phyloP scores from a whole-genome alignment of 2,888 invertebrate genomes.

The Synanthedon tipuliformis region DNA sequence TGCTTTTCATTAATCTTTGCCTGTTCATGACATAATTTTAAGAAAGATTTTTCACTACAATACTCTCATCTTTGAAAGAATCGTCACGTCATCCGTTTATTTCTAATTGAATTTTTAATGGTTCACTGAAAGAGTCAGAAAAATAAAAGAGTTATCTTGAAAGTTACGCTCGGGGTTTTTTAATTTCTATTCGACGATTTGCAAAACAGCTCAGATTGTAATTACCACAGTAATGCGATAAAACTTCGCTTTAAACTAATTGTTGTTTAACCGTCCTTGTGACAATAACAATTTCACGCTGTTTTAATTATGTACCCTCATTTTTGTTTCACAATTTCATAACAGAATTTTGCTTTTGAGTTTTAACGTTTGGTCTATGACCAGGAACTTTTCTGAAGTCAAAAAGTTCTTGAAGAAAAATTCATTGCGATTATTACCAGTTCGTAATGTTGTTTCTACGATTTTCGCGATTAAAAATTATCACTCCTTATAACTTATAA shows the following conservation, averaged over 20 bases:
- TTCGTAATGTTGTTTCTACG: too few relatives aligned
- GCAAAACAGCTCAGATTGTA: conserved; percentile 10
- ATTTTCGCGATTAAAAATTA: too few relatives aligned
- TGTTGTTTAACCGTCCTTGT: conserved; percentile 25
- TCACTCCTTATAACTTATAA: too few relatives aligned
- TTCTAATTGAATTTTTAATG: conserved; percentile 1
- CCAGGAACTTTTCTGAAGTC: too few relatives aligned
- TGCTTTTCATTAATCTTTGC: too few relatives aligned
- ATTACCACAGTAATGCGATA: conserved; percentile 24
- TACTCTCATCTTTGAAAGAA: conserved; percentile 4
- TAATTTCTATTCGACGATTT: conserved; percentile 1
- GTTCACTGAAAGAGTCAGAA: conserved; percentile 4
- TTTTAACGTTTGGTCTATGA: not conserved
- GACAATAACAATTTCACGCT: conserved; percentile 28
- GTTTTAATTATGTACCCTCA: conserved; percentile 27
- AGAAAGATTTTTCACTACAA: too few relatives aligned
- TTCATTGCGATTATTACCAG: too few relatives aligned
- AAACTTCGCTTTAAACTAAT: conserved; percentile 28
- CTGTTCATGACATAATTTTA: too few relatives aligned
- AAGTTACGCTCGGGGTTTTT: conserved; percentile 1
- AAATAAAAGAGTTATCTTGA: not conserved
- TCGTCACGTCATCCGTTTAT: conserved; percentile 2
- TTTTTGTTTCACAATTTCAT: conserved; percentile 13
- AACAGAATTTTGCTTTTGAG: not conserved
- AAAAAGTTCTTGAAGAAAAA: too few relatives aligned